Evolutionary conservation across 2,113 vertebrate genomes (phyloP).

Genomic region (Tor tambroides): DNA sequence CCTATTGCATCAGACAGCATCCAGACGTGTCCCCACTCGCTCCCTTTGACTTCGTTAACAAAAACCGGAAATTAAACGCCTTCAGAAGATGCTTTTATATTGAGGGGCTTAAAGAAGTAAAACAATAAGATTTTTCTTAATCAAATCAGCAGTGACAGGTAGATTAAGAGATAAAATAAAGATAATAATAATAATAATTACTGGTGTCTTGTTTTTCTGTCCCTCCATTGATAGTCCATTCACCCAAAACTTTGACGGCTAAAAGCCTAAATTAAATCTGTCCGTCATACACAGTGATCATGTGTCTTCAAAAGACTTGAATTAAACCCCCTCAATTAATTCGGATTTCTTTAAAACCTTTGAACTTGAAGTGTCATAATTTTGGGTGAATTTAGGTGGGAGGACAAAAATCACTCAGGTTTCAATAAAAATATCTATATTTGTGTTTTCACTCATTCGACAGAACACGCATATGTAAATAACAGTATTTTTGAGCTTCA

Average conservation of each 20-base stretch:
- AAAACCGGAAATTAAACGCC: not conserved
- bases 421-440: not conserved
- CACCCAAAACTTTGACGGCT: no score
- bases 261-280: no score
- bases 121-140: not conserved
- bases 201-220: no score
- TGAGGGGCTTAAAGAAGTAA: not conserved
- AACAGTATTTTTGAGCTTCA: not conserved
- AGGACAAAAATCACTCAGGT: not conserved
- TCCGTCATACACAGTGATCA: no score
- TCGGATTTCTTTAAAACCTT: not conserved
- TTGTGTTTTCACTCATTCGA: no score
- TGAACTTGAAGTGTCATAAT: not conserved
- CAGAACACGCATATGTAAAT: not conserved
- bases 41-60: not conserved
- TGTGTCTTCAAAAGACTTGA: not conserved
- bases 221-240: no score
- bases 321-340: not conserved
- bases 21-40: not conserved
- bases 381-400: not conserved
- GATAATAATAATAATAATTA: no score
- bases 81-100: not conserved
- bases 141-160: not conserved
- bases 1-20: conserved; percentile 9
- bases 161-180: not conserved